Conservation (phyloP, 2,113 vertebrate species). For the Archilochus colubris region DNA sequence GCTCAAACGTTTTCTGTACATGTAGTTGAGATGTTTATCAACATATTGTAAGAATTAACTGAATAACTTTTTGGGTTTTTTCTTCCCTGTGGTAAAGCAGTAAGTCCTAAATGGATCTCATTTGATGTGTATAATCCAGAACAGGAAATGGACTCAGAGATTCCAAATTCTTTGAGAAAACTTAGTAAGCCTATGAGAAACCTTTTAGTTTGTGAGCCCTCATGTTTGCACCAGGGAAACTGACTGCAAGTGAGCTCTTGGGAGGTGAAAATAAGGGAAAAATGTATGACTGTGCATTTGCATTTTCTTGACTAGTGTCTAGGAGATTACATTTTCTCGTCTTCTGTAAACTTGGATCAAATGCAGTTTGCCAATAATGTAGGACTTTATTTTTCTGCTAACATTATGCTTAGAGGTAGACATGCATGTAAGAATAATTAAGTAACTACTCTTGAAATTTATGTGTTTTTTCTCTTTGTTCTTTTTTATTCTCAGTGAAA, state of each 20-base stretch:
- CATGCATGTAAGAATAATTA: neutral
- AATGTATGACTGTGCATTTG: neutral
- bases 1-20: neutral
- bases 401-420: neutral
- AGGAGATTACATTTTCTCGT: neutral
- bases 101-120: neutral
- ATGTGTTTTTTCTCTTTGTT: neutral
- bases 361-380: neutral
- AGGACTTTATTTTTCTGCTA: neutral
- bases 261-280: neutral
- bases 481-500: constrained; percentile 67
- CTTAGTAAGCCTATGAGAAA: neutral
- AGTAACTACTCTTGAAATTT: neutral
- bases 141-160: neutral
- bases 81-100: neutral
- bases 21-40: neutral
- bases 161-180: neutral
- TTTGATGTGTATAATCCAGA: neutral
- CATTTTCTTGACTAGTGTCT: neutral
- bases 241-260: neutral
- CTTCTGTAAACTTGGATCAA: neutral
- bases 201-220: neutral
- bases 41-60: neutral
- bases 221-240: neutral
- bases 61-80: neutral